phyloP scores from a whole-genome alignment of 2,113 vertebrate genomes.

The Periophthalmus modestus region DNA sequence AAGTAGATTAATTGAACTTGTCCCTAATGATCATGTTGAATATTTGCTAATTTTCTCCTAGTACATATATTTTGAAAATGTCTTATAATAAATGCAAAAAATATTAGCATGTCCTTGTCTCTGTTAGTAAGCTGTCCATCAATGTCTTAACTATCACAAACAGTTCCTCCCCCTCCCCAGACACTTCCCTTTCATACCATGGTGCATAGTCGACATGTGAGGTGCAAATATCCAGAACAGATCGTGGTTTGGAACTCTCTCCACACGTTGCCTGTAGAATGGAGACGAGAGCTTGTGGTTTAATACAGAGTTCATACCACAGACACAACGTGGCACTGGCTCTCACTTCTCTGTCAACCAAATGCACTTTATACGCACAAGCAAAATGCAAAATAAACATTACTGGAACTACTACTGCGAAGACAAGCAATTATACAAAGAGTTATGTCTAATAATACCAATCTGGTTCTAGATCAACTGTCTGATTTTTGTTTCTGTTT shows the following conservation, averaged over 20 bases:
- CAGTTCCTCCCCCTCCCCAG: not conserved
- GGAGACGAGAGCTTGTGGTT: conserved; percentile 5
- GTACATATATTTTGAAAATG: no score
- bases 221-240: not conserved
- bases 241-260: conserved; percentile 2
- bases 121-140: no score
- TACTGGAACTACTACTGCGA: not conserved
- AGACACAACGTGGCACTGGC: conserved; percentile 66
- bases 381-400: not conserved
- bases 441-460: no score
- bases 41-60: no score
- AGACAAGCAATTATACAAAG: no score
- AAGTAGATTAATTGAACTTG: no score
- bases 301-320: conserved; percentile 12
- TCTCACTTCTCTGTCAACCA: not conserved
- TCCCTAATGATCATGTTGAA: no score
- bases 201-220: not conserved
- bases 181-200: not conserved
- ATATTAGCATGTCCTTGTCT: no score
- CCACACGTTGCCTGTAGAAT: not conserved
- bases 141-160: no score
- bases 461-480: no score
- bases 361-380: not conserved
- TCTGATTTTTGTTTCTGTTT: no score
- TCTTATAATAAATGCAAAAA: no score